Percentiles rank a stretch among this genome's conserved stretches.
Evolutionary conservation across 2,888 invertebrate genomes (phyloP).

Genomic region (Geophilus truncorum): DNA sequence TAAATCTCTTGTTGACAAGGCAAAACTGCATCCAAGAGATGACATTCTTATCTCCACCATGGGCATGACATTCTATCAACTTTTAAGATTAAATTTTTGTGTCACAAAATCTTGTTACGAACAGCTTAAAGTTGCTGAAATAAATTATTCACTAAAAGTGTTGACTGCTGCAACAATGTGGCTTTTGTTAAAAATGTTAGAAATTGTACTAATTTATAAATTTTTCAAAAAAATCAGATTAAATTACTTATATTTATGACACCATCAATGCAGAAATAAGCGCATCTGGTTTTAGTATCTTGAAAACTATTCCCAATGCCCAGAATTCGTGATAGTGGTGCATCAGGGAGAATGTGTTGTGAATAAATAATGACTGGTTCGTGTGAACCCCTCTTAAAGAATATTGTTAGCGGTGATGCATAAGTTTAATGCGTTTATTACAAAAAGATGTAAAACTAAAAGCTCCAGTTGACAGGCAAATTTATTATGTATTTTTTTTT

Average conservation of each 20-base stretch:
- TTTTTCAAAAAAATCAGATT: not conserved
- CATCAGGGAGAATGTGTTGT: not conserved
- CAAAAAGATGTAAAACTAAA: not conserved
- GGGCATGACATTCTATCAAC: not conserved
- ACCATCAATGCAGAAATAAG: slow-evolving; percentile 15
- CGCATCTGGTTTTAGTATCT: slow-evolving; percentile 15
- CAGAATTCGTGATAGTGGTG: slow-evolving; percentile 8
- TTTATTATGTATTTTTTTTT: not conserved
- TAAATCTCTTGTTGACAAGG: not conserved
- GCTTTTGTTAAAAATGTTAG: no score
- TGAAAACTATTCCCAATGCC: slow-evolving; percentile 13
- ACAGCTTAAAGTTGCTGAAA: not conserved
- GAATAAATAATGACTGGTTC: not conserved
- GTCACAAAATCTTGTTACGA: not conserved
- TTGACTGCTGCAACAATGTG: no score
- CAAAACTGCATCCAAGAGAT: not conserved
- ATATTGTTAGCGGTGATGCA: not conserved
- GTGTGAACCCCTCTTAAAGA: not conserved
- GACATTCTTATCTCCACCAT: not conserved
- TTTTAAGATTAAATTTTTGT: not conserved
- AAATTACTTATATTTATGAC: not conserved
- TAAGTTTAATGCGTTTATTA: not conserved
- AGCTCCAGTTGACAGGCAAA: not conserved
- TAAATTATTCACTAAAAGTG: no score
- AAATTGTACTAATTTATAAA: not conserved